A percentile compares a stretch with the other conserved stretches of the same genome.
Evolutionary conservation across 1,140 invertebrate species (phyloP).

Genomic region (Nylanderia fulva): DNA sequence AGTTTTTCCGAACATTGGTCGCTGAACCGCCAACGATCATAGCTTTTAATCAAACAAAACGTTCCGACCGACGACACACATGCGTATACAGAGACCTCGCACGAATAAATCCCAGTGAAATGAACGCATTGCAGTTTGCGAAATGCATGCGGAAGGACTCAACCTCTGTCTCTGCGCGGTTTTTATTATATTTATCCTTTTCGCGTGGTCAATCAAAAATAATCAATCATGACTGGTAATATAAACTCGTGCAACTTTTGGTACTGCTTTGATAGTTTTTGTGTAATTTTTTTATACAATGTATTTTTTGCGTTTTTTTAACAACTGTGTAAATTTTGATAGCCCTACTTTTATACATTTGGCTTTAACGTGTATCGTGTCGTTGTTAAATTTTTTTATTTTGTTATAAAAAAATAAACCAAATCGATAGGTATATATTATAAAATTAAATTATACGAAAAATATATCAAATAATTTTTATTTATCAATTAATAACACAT

Average conservation of each 20-base stretch:
- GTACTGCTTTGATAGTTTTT: not conserved
- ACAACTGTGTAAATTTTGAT: slow-evolving; percentile 6
- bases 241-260: not conserved
- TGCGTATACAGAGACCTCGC: slow-evolving; percentile 42
- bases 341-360: slow-evolving; percentile 23
- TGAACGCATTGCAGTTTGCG: slow-evolving; percentile 56
- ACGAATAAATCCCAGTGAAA: slow-evolving; percentile 67
- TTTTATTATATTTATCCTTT: slow-evolving; percentile 32
- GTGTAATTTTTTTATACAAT: slow-evolving; percentile 42
- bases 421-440: not conserved
- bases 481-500: not conserved
- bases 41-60: slow-evolving; percentile 72
- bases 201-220: slow-evolving; percentile 20
- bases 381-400: not conserved
- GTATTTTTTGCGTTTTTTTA: not conserved
- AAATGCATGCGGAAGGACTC: slow-evolving; percentile 39
- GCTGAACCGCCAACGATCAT: slow-evolving; percentile 55
- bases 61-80: slow-evolving; percentile 45
- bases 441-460: not conserved
- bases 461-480: too few relatives aligned
- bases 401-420: not conserved
- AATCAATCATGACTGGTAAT: slow-evolving; percentile 19
- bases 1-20: slow-evolving; percentile 60
- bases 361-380: not conserved
- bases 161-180: not conserved